These are phyloP conservation scores for Urocitellus parryii DNA, from an alignment of 2,113 vertebrate species.

Conservation along the genomic window DNA sequence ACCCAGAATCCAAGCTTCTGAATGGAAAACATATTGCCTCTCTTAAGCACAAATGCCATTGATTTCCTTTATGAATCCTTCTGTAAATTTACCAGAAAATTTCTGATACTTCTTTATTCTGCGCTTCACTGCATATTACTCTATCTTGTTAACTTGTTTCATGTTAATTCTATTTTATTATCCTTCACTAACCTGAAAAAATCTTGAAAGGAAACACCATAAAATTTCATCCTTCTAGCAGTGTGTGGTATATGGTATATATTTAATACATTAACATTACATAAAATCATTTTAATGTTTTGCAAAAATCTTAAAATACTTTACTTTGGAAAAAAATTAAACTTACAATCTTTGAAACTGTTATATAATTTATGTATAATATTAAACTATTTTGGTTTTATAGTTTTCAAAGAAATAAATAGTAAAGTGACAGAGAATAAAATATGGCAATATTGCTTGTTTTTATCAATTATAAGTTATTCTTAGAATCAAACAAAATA, in stretches of 20 bases:
- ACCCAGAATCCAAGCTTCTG: not conserved
- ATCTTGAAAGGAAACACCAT: not conserved
- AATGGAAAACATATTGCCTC: not conserved
- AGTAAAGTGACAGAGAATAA: not conserved
- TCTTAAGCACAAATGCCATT: not conserved
- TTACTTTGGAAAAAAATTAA: not conserved
- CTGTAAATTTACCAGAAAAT: not conserved
- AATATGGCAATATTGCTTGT: not conserved
- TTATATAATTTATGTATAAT: not conserved
- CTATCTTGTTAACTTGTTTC: not conserved
- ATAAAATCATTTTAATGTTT: not conserved
- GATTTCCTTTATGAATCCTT: not conserved
- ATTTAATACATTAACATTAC: not conserved
- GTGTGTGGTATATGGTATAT: not conserved
- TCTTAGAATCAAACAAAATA: constrained; percentile 39
- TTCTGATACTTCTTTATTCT: not conserved
- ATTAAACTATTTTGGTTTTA: constrained; percentile 7
- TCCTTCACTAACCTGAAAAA: not conserved
- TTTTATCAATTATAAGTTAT: not conserved
- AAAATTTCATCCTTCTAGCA: not conserved
- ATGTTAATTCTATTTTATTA: not conserved
- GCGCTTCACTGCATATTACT: not conserved
- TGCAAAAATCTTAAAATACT: not conserved
- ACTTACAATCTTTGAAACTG: not conserved
- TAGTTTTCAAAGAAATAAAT: not conserved